Evolutionary conservation across 1,140 invertebrate species (phyloP), one percentile per base, ranked within the genome.

Genomic region (Bombus pyrosoma): DNA sequence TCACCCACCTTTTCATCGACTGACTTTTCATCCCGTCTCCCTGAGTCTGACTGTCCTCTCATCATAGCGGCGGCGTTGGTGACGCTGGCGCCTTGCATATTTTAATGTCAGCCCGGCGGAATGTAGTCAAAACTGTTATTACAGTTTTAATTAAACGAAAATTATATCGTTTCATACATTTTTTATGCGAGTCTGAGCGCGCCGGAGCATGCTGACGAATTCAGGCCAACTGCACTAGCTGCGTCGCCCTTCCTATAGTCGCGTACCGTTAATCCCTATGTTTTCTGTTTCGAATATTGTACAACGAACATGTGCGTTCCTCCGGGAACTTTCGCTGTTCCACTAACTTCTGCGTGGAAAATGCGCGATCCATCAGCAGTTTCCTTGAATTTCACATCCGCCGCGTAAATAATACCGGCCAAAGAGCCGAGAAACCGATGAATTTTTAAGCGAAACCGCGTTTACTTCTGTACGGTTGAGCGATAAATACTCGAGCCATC

Each of bases 81-180:
- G 68, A 47, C n/a, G 78, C 25, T 80, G 78, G 53, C 81, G 43
- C 80, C 81, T 82, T 85, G 83, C 91, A 91, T 91, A 91, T 91
- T 91, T 91, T 89, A 91, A 91, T 85, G 87, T 72, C 69, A 72
- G 15, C 41, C 43, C 47, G 43, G 37, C 71, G 90, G 87, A 91
- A 91, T 90, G 91, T 85, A 79, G 86, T 85, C 87, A 86, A 89
- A 91, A 91, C 91, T 91, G 87, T 92, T 93, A 92, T 92, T 90
- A 89, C 90, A 86, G 86, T 92, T 92, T 92, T 92, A 92, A 92
- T 92, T 92, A 92, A 92, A 92, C 87, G 91, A 91, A 91, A 91
- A 92, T 92, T 91, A 92, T 91, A 91, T 91, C 88, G 87, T 92
- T 92, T 91, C 86, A 66, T 91, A 90, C 90, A 91, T 91, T 86